Evolutionary conservation across 2,797 vertebrate species (phyloP).

Genomic region (Chelon auratus): DNA sequence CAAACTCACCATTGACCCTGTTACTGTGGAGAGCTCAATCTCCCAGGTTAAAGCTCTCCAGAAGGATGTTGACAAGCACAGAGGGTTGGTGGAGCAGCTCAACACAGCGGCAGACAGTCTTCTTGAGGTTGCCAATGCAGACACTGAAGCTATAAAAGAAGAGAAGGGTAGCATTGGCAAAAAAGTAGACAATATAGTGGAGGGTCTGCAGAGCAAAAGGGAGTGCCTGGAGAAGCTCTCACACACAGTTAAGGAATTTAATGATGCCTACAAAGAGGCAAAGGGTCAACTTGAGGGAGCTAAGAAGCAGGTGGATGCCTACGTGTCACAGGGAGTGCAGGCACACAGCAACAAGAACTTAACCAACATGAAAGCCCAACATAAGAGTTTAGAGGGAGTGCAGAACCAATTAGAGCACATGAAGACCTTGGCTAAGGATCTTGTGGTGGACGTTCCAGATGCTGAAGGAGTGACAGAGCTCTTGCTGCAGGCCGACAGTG

Average conservation of each 20-base stretch:
- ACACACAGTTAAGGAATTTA: slow-evolving; percentile 92
- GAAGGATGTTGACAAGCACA: slow-evolving; percentile 94
- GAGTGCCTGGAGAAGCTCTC: slow-evolving; percentile 90
- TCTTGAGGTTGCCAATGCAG: slow-evolving; percentile 87
- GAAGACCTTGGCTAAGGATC: slow-evolving; percentile 88
- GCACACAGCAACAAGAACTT: slow-evolving; percentile 93
- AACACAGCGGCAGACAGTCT: slow-evolving; percentile 89
- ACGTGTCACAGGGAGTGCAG: slow-evolving; percentile 89
- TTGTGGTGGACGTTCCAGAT: slow-evolving; percentile 90
- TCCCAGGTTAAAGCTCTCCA: slow-evolving; percentile 89
- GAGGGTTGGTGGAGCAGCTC: slow-evolving; percentile 90
- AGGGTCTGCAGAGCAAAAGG: slow-evolving; percentile 89
- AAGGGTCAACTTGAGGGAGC: slow-evolving; percentile 87
- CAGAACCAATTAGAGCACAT: slow-evolving; percentile 88
- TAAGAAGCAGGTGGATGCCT: slow-evolving; percentile 88
- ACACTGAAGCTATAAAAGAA: slow-evolving; percentile 87
- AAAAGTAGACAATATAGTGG: slow-evolving; percentile 86
- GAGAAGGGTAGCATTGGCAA: slow-evolving; percentile 85
- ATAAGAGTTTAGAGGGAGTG: slow-evolving; percentile 89
- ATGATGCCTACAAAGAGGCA: slow-evolving; percentile 88
- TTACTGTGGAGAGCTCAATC: slow-evolving; percentile 86
- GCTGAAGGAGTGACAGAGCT: slow-evolving; percentile 91
- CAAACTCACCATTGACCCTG: slow-evolving; percentile 84
- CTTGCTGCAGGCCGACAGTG: slow-evolving; percentile 88
- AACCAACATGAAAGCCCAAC: slow-evolving; percentile 93